phyloP scores from a whole-genome alignment of 2,888 invertebrate genomes.

The Sinopyrophorus schimmeli region DNA sequence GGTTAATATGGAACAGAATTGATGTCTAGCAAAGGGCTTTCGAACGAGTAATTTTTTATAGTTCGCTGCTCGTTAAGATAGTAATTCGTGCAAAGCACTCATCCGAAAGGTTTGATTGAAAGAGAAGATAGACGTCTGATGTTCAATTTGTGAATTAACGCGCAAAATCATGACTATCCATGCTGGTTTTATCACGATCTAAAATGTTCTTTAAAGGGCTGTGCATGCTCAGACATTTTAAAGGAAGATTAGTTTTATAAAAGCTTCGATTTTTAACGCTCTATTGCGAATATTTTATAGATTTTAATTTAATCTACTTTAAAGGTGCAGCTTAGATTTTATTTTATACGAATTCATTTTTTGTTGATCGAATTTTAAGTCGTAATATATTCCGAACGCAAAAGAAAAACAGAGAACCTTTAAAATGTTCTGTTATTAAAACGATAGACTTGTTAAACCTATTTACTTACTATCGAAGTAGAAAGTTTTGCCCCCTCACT shows the following conservation, averaged over 20 bases:
- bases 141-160: slow-evolving; percentile 28
- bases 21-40: too few relatives aligned
- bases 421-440: too few relatives aligned
- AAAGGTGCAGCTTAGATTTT: slow-evolving; percentile 2
- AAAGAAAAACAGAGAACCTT: too few relatives aligned
- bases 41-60: slow-evolving; percentile 7
- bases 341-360: too few relatives aligned
- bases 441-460: too few relatives aligned
- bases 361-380: too few relatives aligned
- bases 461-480: too few relatives aligned
- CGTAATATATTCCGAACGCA: too few relatives aligned
- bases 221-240: slow-evolving; percentile 26
- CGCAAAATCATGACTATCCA: slow-evolving; percentile 21
- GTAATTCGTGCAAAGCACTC: slow-evolving; percentile 5
- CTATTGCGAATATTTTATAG: slow-evolving; percentile 3
- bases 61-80: slow-evolving; percentile 8
- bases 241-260: slow-evolving; percentile 19
- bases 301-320: slow-evolving; percentile 6
- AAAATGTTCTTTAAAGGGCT: slow-evolving; percentile 18
- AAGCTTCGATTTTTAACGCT: slow-evolving; percentile 11
- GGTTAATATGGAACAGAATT: too few relatives aligned
- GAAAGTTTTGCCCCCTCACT: too few relatives aligned
- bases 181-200: slow-evolving; percentile 28
- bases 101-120: slow-evolving; percentile 15
- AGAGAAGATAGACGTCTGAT: slow-evolving; percentile 19